Conservation (phyloP, 2,113 vertebrate genomes). For the Proteles cristata region DNA sequence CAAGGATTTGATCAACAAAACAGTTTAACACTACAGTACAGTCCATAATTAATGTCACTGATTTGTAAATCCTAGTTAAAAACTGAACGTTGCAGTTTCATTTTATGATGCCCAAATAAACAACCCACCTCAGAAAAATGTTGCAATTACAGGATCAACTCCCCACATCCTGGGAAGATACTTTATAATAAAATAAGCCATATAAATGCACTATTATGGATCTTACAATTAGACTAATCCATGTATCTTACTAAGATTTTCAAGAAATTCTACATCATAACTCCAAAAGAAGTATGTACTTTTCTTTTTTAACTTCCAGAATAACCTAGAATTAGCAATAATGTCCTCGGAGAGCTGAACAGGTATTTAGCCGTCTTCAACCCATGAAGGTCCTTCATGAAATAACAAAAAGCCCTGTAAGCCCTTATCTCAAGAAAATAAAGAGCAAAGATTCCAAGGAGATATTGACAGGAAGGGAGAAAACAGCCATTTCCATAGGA, state of each 20-base stretch:
- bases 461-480: not conserved
- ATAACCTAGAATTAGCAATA: not conserved
- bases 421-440: not conserved
- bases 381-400: not conserved
- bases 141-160: constrained; percentile 53
- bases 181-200: constrained; percentile 57
- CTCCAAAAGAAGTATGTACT: not conserved
- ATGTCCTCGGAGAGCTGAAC: not conserved
- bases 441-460: constrained; percentile 32
- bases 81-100: constrained; percentile 39
- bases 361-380: not conserved
- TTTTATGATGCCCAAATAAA: constrained; percentile 59
- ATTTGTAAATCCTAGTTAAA: constrained; percentile 62
- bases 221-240: constrained; percentile 47
- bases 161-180: constrained; percentile 7
- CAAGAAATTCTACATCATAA: not conserved
- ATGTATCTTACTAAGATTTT: not conserved
- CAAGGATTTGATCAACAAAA: constrained; percentile 71
- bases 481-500: constrained; percentile 18
- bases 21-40: constrained; percentile 38
- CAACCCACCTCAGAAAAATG: constrained; percentile 38
- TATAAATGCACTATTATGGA: not conserved
- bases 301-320: not conserved
- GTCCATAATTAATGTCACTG: constrained; percentile 65
- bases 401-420: not conserved